A percentile compares a stretch with the other conserved stretches of the same genome.
phyloP scores from a whole-genome alignment of 2,113 vertebrate genomes.

The Anhinga anhinga region DNA sequence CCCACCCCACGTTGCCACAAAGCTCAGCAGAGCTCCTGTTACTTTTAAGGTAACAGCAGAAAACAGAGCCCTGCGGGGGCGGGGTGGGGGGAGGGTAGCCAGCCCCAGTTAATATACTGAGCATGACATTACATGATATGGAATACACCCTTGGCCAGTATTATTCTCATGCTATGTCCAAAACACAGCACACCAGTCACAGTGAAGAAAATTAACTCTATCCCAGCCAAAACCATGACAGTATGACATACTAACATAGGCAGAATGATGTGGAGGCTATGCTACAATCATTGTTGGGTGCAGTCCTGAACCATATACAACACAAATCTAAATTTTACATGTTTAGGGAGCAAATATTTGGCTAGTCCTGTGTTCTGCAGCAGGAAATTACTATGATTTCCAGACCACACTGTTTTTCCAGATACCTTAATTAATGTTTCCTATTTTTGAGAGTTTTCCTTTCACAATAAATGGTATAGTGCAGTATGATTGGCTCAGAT shows the following conservation, averaged over 20 bases:
- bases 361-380: neutral
- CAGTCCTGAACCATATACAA: neutral
- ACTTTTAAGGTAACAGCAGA: too few species aligned
- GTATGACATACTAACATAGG: neutral
- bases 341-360: neutral
- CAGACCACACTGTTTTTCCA: neutral
- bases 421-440: neutral
- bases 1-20: too few species aligned
- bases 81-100: too few species aligned
- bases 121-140: too few species aligned
- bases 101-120: too few species aligned
- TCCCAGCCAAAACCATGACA: too few species aligned
- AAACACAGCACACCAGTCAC: too few species aligned
- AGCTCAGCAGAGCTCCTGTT: too few species aligned
- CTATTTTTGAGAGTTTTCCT: neutral
- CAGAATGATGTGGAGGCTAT: neutral
- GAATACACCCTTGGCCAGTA: too few species aligned
- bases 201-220: too few species aligned
- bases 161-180: too few species aligned
- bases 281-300: neutral
- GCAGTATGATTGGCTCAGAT: neutral
- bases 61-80: too few species aligned
- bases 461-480: neutral
- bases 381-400: neutral
- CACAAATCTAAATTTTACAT: neutral